phyloP scores from a whole-genome alignment of 2,113 vertebrate genomes.

The Elephas maximus region DNA sequence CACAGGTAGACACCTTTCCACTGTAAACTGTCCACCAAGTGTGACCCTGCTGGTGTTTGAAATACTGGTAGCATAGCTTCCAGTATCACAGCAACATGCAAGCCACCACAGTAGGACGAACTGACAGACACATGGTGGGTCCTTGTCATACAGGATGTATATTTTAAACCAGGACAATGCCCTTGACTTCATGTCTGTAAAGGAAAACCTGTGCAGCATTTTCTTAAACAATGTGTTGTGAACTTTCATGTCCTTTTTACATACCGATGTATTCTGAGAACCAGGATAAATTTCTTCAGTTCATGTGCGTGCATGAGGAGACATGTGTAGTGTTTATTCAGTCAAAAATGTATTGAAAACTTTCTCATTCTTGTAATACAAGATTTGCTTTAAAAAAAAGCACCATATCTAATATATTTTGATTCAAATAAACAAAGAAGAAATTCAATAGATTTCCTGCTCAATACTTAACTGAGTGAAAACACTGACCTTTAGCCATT shows the following conservation, averaged over 20 bases:
- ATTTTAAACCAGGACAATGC: background rate
- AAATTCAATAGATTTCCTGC: background rate
- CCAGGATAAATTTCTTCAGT: background rate
- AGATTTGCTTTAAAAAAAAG: background rate
- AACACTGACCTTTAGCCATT: background rate
- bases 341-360: background rate
- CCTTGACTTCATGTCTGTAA: background rate
- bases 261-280: background rate
- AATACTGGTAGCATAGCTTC: no score
- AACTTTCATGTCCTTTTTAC: background rate
- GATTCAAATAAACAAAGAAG: background rate
- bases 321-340: background rate
- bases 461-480: background rate
- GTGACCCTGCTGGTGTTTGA: no score
- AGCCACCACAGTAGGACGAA: no score
- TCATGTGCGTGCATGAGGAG: background rate
- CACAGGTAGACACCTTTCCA: no score
- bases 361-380: background rate
- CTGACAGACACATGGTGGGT: no score
- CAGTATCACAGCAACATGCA: no score
- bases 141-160: background rate
- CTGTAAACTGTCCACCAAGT: no score
- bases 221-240: background rate
- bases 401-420: background rate
- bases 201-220: background rate